These are phyloP conservation scores for Hemiscyllium ocellatum DNA, from an alignment of 2,113 vertebrate genomes.

Conservation along the genomic window DNA sequence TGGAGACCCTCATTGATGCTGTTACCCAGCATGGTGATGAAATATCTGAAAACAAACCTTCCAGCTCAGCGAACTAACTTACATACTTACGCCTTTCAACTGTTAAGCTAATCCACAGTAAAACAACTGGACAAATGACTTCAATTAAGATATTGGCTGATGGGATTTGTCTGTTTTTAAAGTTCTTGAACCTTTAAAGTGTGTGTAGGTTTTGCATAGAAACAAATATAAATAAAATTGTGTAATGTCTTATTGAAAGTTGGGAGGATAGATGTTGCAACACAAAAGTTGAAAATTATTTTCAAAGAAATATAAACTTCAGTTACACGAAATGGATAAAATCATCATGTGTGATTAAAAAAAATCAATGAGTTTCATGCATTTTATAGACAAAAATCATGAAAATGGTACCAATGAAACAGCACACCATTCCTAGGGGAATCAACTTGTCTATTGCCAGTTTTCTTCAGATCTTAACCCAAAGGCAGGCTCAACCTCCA, in stretches of 20 bases:
- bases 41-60: no score
- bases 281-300: background rate
- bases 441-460: background rate
- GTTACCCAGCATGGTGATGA: no score
- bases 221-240: background rate
- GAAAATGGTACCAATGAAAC: background rate
- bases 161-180: background rate
- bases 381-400: background rate
- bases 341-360: background rate
- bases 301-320: background rate
- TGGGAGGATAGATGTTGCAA: background rate
- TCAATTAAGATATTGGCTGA: conserved; percentile 4
- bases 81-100: background rate
- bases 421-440: background rate
- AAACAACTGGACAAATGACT: background rate
- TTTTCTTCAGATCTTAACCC: no score
- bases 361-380: background rate
- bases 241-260: background rate
- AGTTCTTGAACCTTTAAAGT: background rate
- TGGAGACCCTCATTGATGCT: no score
- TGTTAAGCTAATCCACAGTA: background rate
- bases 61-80: no score
- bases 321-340: background rate
- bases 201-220: background rate
- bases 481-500: no score